phyloP scores from a whole-genome alignment of 2,888 invertebrate species.

The Drosophila multiciliata region DNA sequence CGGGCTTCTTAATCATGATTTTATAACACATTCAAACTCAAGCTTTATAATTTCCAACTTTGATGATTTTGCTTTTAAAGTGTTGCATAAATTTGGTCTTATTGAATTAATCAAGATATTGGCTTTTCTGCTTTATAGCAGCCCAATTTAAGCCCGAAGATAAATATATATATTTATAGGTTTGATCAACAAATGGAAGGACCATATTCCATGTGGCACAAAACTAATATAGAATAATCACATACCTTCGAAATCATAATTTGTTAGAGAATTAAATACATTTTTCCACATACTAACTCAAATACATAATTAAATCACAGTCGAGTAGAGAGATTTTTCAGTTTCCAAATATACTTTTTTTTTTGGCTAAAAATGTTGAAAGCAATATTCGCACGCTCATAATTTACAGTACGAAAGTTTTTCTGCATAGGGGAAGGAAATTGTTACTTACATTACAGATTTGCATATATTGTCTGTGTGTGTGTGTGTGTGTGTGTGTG shows the following conservation, averaged over 20 bases:
- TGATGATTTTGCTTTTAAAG: neutral
- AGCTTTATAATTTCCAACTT: neutral
- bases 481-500: slow-evolving; percentile 18
- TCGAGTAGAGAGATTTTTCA: slow-evolving; percentile 31
- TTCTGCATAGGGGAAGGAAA: slow-evolving; percentile 70
- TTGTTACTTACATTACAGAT: slow-evolving; percentile 80
- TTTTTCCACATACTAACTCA: neutral
- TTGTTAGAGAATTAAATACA: neutral
- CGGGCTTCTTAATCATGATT: neutral
- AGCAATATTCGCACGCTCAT: slow-evolving; percentile 77
- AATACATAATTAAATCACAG: slow-evolving; percentile 42
- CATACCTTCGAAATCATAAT: neutral
- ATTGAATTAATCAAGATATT: neutral
- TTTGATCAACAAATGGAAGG: neutral
- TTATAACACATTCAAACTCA: neutral
- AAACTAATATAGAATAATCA: neutral
- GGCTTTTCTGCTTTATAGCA: neutral
- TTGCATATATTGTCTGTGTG: slow-evolving; percentile 69
- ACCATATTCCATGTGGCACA: neutral
- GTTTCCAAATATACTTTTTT: slow-evolving; percentile 11
- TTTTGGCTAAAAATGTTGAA: slow-evolving; percentile 56
- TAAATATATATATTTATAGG: neutral
- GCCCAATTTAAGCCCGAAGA: neutral
- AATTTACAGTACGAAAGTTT: slow-evolving; percentile 70
- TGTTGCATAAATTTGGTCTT: neutral